Base-by-base conservation (phyloP, 2,888 invertebrate genomes). In the Parnassius mnemosyne region DNA sequence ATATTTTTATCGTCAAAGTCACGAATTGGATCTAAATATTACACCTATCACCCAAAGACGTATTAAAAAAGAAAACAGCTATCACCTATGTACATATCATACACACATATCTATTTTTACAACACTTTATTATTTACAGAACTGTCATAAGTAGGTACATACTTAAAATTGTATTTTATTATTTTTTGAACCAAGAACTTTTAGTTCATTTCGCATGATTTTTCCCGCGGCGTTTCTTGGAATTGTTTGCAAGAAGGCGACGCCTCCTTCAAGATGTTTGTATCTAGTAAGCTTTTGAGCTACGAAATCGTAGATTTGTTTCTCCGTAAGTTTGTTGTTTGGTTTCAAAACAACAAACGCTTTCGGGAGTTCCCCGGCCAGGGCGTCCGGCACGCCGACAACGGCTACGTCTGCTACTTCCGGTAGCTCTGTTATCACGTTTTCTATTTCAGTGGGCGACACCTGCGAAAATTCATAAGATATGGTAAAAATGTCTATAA, bases 381-480 rank as follows among this genome's bases (percentile, higher is more conserved):
- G 76, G 0, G 93, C 87, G 74, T 96, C 94, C 0, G 95, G 94
- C 20, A 95, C 89, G 1, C 96, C 96, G 10, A 97, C 94, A 0
- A 97, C 96, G 0, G 96, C 96, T 1, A 94, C 96, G 77, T 97
- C 97, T 0, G 93, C 93, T 11, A 97, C 94, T 64, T 93, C 94
- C 0, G 94, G 93, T 67, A 94, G 92, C 76, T 95, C 94, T 79
- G 95, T 91, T 51, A 97, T 92, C 9, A 97, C 79, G 69, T 94
- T 95, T 84, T 97, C 97, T 63, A 97, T 82, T 85, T 97, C 97
- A 2, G 97, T 96, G 25, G 97, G 97, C 0, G 97, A 95, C 42
- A 97, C 97, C 96, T 96, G 87, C 67, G 71, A 72, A 69, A 61
- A 46, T 5, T 46, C 34, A 5, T 34, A 34, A 34, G 7, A 5